Percentiles rank a stretch among this genome's conserved stretches.
These are phyloP conservation scores for Frankliniella fusca DNA, from an alignment of 2,888 invertebrate genomes.

Conservation along the genomic window DNA sequence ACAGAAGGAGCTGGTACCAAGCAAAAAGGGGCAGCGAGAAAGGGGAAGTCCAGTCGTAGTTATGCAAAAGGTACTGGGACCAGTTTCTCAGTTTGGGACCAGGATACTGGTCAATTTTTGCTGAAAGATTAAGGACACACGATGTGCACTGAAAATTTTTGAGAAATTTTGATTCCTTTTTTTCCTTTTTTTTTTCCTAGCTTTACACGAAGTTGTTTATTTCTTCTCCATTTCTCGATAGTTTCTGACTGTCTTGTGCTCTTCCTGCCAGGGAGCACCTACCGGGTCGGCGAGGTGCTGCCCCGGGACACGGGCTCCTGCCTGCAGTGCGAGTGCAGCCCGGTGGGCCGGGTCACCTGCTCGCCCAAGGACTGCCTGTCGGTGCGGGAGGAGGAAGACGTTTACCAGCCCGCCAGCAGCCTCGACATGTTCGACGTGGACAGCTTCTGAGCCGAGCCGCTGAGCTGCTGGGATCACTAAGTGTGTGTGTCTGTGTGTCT, in stretches of 20 bases:
- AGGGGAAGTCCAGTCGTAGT: no score
- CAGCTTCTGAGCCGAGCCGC: conserved; percentile 38
- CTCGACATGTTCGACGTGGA: conserved; percentile 43
- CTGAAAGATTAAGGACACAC: no score
- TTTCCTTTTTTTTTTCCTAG: no score
- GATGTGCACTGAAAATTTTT: no score
- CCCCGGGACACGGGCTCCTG: conserved; percentile 68
- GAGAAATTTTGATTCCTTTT: background rate
- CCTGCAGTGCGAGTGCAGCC: conserved; percentile 63
- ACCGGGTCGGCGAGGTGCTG: conserved; percentile 60
- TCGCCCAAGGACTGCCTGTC: conserved; percentile 41
- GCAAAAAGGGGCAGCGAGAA: no score
- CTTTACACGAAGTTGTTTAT: no score
- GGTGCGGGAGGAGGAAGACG: conserved; percentile 39
- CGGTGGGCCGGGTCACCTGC: conserved; percentile 48
- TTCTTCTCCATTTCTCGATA: no score
- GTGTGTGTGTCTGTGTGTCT: background rate
- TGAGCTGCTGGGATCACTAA: background rate
- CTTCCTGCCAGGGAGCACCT: conserved; percentile 53
- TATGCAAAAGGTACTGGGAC: no score
- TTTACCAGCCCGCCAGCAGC: conserved; percentile 40
- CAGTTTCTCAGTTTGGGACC: no score
- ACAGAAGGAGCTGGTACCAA: no score
- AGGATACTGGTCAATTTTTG: no score
- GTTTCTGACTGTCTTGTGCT: background rate